Evolutionary conservation across 1,140 invertebrate genomes (phyloP).

Genomic region (Anastrepha obliqua): DNA sequence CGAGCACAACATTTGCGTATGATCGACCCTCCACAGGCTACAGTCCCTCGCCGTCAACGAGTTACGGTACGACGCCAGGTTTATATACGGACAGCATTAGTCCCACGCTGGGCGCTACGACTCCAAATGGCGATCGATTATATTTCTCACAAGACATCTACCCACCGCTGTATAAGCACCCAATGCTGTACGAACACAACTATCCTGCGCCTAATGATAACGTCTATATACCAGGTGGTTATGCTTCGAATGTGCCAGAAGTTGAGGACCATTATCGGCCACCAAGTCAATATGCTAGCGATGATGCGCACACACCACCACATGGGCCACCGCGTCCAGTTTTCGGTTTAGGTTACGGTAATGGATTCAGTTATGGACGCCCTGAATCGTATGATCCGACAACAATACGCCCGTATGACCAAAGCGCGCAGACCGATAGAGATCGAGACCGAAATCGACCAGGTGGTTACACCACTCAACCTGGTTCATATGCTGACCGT

Average conservation of each 20-base stretch:
- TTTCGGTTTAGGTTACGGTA: constrained; percentile 71
- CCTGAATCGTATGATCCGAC: constrained; percentile 69
- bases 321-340: constrained; percentile 67
- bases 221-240: constrained; percentile 68
- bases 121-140: constrained; percentile 65
- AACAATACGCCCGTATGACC: constrained; percentile 61
- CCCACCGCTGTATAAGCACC: constrained; percentile 71
- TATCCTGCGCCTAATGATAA: constrained; percentile 72
- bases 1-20: constrained; percentile 54
- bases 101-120: constrained; percentile 54
- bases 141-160: constrained; percentile 73
- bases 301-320: constrained; percentile 56
- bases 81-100: constrained; percentile 39
- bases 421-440: constrained; percentile 47
- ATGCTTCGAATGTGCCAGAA: constrained; percentile 70
- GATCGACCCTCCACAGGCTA: constrained; percentile 47
- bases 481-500: constrained; percentile 41
- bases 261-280: constrained; percentile 69
- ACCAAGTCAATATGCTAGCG: constrained; percentile 57
- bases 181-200: constrained; percentile 71
- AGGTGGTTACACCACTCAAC: constrained; percentile 26
- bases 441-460: constrained; percentile 57
- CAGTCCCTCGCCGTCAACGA: neutral
- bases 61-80: constrained; percentile 31
- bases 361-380: constrained; percentile 71